These are phyloP conservation scores for Caenorhabditis remanei DNA, from an alignment of 1,140 invertebrate genomes.

Conservation along the genomic window DNA sequence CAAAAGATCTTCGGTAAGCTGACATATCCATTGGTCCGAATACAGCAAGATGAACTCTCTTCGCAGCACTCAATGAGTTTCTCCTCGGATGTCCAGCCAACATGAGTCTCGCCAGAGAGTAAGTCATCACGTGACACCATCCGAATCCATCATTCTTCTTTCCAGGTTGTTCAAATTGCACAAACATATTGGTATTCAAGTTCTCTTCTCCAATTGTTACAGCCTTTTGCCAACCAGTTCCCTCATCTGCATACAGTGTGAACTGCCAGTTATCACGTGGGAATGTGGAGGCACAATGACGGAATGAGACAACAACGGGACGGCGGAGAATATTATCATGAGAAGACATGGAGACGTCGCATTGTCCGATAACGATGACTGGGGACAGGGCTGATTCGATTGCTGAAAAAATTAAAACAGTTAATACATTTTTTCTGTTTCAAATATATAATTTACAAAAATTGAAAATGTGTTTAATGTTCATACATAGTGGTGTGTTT, in stretches of 20 bases:
- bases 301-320: conserved; percentile 74
- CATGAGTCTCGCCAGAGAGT: conserved; percentile 71
- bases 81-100: conserved; percentile 71
- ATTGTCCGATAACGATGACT: conserved; percentile 52
- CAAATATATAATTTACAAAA: conserved; percentile 66
- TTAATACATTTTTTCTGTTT: conserved; percentile 54
- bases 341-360: conserved; percentile 51
- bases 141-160: conserved; percentile 61
- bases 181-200: conserved; percentile 71
- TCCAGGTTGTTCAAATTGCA: conserved; percentile 70
- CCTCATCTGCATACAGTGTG: conserved; percentile 68
- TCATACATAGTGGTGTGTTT: too few relatives aligned
- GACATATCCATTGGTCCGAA: conserved; percentile 63
- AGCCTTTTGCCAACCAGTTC: conserved; percentile 68
- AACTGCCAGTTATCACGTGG: conserved; percentile 77
- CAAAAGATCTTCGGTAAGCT: conserved; percentile 59
- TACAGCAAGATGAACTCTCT: conserved; percentile 71
- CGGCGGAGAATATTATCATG: conserved; percentile 65
- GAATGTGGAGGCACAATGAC: conserved; percentile 75
- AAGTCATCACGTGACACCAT: conserved; percentile 74
- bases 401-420: conserved; percentile 19
- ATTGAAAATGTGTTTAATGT: conserved; percentile 67
- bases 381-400: conserved; percentile 54
- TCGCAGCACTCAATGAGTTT: conserved; percentile 66
- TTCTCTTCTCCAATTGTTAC: conserved; percentile 70